Evolutionary conservation across 2,113 vertebrate species (phyloP), one percentile per base, ranked within the genome.

Genomic region (Meles meles): DNA sequence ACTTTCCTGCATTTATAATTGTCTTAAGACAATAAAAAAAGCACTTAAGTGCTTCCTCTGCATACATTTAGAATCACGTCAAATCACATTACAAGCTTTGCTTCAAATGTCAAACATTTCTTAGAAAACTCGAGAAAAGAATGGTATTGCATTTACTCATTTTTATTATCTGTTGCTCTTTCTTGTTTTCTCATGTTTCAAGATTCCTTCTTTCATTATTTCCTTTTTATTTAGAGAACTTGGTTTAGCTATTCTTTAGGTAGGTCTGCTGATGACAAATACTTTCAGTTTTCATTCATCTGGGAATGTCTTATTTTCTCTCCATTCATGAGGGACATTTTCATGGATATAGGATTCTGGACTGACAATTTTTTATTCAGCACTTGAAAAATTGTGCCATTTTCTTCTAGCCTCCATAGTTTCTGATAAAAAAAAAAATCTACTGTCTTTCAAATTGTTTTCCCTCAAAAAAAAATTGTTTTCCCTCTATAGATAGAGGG

Each of bases 201-300:
- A 44, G 61, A n/a, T 80, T 90, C 37, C 71, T 91, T 91, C 27
- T 93, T 90, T 69, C 76, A 89, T 93, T 77, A 79, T 84, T 93
- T 27, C 11, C 42, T 71, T 49, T 90, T 52, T 71, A 34, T 49
- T 69, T 79, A 77, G 20, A 93, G 27, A 79, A 61, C 12, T 42
- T 93, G 11, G 5, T 71, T 59, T 71, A 25, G 44, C 8, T 4
- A 25, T 93, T 67, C 31, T 86, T 86, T 59, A 91, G 21, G 52
- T 61, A 69, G 17, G 11, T 21, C 44, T 83, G 6, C 77, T 74
- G 34, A 18, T 25, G 2, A 83, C 27, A 83, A 47, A 79, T 88
- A 94, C 29, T 90, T 44, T 72, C 31, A 69, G 20, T 69, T 88
- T 88, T 94, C 18, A 21, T 82, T 95, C 37, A 52, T 82, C 55